Evolutionary conservation across 2,113 vertebrate species (phyloP), one percentile per base, ranked within the genome.

Genomic region (Ptilorrhoa leucosticta): DNA sequence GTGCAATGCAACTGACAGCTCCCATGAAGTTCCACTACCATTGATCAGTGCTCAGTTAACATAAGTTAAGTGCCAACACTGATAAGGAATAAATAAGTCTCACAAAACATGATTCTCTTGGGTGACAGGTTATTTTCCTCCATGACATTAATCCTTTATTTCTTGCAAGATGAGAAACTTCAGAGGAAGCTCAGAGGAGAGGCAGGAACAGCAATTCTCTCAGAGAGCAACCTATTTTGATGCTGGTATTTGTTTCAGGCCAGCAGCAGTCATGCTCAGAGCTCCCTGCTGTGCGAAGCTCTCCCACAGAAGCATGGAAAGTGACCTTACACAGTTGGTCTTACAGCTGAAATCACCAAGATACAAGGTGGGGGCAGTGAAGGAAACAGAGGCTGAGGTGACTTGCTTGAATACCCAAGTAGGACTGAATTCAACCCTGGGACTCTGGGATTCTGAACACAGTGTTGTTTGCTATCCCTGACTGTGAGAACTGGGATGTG

Each of bases 91-190:
- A 86, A 60, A 60, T 86, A 80, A 93, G 37, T 66, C 44, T 78
- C 40, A 70, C 13, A 88, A 88, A 87, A 81, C 30, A 37, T 40
- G 28, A 51, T 78, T 68, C 56, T 90, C 31, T 51, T 75, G 33
- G 8, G 26, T 91, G 75, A 75, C 88, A 92, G 68, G 56, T 64
- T 90, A 86, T 96, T 96, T 86, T 94, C 64, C 45, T 89, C 42
- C 53, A 37, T 71, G 60, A 53, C 56, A 86, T 65, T 77, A 83
- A 91, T 86, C 58, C 31, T 93, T 87, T 93, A 70, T 58, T 94
- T 95, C 50, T 83, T 30, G 13, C 44, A 58, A 83, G 50, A 82
- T 83, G 75, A 88, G 66, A 88, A 91, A 77, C 54, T 72, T 90
- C 45, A 70, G 68, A 63, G 57, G 50, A 87, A 58, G 23, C 60